These are phyloP conservation scores for Caenorhabditis virilis DNA, from an alignment of 2,888 invertebrate species.

Conservation along the genomic window DNA sequence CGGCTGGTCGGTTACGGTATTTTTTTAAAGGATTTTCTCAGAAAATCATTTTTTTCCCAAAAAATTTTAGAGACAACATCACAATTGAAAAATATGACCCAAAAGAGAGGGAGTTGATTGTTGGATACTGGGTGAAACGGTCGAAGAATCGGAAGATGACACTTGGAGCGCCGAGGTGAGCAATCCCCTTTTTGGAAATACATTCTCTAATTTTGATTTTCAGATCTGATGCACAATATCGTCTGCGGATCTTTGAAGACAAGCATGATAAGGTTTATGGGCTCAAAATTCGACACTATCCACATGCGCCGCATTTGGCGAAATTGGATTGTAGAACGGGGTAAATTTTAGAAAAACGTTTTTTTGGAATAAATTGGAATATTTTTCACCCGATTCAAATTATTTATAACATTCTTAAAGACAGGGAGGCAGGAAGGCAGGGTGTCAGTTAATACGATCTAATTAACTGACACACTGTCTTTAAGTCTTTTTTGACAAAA, in stretches of 20 bases:
- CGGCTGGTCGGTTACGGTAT: constrained; percentile 83
- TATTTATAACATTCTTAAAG: too few relatives aligned
- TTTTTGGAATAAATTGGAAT: background rate
- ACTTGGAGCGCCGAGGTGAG: constrained; percentile 34
- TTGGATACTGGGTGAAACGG: constrained; percentile 64
- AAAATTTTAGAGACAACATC: constrained; percentile 75
- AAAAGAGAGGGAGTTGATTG: constrained; percentile 49
- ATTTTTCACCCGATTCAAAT: too few relatives aligned
- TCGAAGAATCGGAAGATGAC: constrained; percentile 37
- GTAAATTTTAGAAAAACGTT: constrained; percentile 8
- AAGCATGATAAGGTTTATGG: constrained; percentile 43
- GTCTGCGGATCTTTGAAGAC: constrained; percentile 59
- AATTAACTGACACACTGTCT: too few relatives aligned
- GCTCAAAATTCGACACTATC: constrained; percentile 58
- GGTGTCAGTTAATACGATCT: too few relatives aligned
- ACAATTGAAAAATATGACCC: constrained; percentile 56
- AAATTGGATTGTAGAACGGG: constrained; percentile 49
- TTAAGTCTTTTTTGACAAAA: too few relatives aligned
- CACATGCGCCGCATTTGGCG: constrained; percentile 47
- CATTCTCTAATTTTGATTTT: constrained; percentile 1
- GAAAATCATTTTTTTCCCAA: constrained; percentile 12
- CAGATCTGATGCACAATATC: constrained; percentile 57
- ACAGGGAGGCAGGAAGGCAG: too few relatives aligned
- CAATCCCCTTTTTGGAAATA: background rate
- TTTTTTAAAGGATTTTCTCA: background rate